These are phyloP conservation scores for Pseudorhiza aurosa DNA, from an alignment of 30 jellyfish, hydroid and myxozoan species.

Conservation along the genomic window DNA sequence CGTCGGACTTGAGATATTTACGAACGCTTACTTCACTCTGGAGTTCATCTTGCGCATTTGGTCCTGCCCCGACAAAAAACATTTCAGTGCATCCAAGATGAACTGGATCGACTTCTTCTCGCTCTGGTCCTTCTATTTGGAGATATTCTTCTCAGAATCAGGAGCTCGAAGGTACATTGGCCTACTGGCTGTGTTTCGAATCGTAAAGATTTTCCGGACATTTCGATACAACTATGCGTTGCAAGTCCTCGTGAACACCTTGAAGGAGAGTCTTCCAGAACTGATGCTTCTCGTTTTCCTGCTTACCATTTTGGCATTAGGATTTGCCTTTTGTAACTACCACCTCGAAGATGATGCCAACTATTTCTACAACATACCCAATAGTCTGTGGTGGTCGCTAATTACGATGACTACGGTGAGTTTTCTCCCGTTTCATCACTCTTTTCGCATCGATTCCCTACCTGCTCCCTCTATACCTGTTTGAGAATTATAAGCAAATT, in stretches of 20 bases:
- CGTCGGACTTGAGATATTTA: conserved; percentile 56
- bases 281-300: conserved; percentile 79
- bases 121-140: conserved; percentile 76
- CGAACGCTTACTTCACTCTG: conserved; percentile 66
- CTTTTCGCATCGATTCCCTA: no score
- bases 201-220: conserved; percentile 86
- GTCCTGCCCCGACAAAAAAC: conserved; percentile 74
- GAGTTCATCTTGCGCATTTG: conserved; percentile 72
- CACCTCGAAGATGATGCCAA: conserved; percentile 75
- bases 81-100: conserved; percentile 57
- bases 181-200: conserved; percentile 83
- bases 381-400: conserved; percentile 94
- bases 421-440: not conserved
- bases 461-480: no score
- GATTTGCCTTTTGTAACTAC: conserved; percentile 82
- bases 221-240: conserved; percentile 88
- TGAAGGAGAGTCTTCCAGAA: conserved; percentile 87
- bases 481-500: no score
- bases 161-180: conserved; percentile 48
- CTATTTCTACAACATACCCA: conserved; percentile 74
- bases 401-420: conserved; percentile 97
- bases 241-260: conserved; percentile 87
- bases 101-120: conserved; percentile 83
- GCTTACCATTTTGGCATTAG: conserved; percentile 77
- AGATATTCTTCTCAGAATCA: conserved; percentile 18